Evolutionary conservation across 2,797 vertebrate genomes (phyloP).

Genomic region (Hippoglossus hippoglossus): DNA sequence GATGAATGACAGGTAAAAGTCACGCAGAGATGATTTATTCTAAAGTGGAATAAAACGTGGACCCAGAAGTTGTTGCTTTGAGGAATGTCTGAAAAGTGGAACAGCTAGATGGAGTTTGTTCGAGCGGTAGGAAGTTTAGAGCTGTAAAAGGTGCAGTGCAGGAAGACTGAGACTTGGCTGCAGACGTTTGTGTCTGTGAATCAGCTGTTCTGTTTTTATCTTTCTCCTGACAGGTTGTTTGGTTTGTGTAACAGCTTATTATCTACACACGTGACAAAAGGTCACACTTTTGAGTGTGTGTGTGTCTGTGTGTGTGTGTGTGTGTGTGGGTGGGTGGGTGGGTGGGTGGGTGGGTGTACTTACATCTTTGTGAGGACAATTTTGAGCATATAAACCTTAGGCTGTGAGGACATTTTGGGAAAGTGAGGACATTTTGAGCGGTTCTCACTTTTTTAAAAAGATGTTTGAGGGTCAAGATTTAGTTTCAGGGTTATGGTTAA

Average conservation of each 20-base stretch:
- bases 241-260: constrained; percentile 81
- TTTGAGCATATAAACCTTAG: too few relatives aligned
- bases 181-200: constrained; percentile 57
- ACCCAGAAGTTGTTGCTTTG: neutral
- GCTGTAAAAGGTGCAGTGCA: constrained; percentile 12
- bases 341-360: neutral
- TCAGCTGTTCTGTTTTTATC: constrained; percentile 78
- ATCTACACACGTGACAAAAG: constrained; percentile 73
- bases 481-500: too few relatives aligned
- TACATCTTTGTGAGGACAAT: too few relatives aligned
- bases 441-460: too few relatives aligned
- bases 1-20: constrained; percentile 32
- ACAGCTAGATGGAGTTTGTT: neutral
- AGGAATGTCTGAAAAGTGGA: constrained; percentile 3
- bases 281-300: constrained; percentile 56
- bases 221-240: constrained; percentile 83
- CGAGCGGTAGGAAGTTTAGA: neutral
- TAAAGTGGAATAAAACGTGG: neutral
- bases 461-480: too few relatives aligned
- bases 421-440: too few relatives aligned
- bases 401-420: too few relatives aligned
- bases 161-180: constrained; percentile 3
- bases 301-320: constrained; percentile 4
- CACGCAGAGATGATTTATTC: neutral
- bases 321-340: constrained; percentile 33